phyloP scores from a whole-genome alignment of 2,888 invertebrate species.

The Capitulum mitella region DNA sequence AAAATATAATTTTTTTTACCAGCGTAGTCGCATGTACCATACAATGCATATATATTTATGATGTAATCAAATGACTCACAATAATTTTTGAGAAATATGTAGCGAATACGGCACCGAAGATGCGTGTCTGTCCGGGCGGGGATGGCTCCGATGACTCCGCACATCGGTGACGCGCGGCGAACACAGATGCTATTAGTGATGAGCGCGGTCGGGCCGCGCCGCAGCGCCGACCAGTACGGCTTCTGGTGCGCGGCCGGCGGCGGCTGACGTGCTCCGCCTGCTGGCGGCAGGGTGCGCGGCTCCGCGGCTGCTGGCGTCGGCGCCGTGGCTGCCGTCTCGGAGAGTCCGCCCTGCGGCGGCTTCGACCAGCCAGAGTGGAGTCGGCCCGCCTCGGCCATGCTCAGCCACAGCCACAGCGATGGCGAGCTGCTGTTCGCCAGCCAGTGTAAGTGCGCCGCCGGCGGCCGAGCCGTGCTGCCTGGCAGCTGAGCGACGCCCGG shows the following conservation, averaged over 20 bases:
- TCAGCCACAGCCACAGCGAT: slow-evolving; percentile 76
- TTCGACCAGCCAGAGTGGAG: not conserved
- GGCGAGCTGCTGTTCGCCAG: slow-evolving; percentile 75
- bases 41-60: too few relatives aligned
- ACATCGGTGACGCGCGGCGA: too few relatives aligned
- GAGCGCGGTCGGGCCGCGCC: not conserved
- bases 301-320: not conserved
- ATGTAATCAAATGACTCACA: too few relatives aligned
- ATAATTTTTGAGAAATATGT: too few relatives aligned
- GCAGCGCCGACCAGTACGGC: not conserved
- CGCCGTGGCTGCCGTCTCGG: not conserved
- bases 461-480: too few relatives aligned
- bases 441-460: slow-evolving; percentile 54
- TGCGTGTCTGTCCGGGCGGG: too few relatives aligned
- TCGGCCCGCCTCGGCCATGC: slow-evolving; percentile 47
- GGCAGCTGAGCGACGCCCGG: too few relatives aligned
- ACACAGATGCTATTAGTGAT: too few relatives aligned
- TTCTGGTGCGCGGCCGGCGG: not conserved
- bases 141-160: too few relatives aligned
- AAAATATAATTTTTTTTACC: too few relatives aligned
- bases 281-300: not conserved
- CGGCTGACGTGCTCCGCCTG: not conserved
- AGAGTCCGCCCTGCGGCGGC: slow-evolving; percentile 3
- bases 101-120: too few relatives aligned
- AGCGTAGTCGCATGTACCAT: too few relatives aligned